Evolutionary conservation across 2,797 vertebrate species (phyloP).

Genomic region (Tauraco hartlaubi): DNA sequence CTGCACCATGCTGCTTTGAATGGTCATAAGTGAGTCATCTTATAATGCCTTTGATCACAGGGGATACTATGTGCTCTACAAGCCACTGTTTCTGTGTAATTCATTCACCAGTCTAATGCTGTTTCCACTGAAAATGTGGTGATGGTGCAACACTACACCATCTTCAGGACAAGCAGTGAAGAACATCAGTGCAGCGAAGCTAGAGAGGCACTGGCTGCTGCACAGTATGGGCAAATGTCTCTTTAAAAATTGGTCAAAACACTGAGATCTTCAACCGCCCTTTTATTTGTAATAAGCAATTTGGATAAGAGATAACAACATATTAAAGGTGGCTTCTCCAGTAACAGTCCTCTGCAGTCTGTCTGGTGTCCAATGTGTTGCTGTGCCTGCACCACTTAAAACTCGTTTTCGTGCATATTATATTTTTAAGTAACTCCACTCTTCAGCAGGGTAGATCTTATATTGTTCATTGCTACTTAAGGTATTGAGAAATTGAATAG

Average conservation of each 20-base stretch:
- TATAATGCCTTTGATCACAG: neutral
- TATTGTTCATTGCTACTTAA: neutral
- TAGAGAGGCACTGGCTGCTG: neutral
- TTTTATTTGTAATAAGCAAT: neutral
- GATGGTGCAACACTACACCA: constrained; percentile 4
- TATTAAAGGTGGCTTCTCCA: neutral
- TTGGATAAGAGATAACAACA: neutral
- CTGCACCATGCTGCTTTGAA: constrained; percentile 97
- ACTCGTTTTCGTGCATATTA: neutral
- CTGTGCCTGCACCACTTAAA: neutral
- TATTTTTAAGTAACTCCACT: neutral
- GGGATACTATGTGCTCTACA: neutral
- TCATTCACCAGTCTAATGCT: neutral
- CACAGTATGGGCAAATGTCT: rapidly evolving
- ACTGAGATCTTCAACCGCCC: neutral
- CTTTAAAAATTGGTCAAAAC: neutral
- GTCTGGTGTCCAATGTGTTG: neutral
- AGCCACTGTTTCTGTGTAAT: neutral
- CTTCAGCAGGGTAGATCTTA: neutral
- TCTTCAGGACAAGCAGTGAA: constrained; percentile 47
- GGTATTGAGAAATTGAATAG: neutral
- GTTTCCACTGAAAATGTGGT: neutral
- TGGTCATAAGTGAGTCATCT: constrained; percentile 90
- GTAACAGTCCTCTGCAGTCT: neutral
- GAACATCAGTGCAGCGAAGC: neutral